Evolutionary conservation across 2,797 vertebrate genomes (phyloP).

Genomic region (Cercopithecus mitis): DNA sequence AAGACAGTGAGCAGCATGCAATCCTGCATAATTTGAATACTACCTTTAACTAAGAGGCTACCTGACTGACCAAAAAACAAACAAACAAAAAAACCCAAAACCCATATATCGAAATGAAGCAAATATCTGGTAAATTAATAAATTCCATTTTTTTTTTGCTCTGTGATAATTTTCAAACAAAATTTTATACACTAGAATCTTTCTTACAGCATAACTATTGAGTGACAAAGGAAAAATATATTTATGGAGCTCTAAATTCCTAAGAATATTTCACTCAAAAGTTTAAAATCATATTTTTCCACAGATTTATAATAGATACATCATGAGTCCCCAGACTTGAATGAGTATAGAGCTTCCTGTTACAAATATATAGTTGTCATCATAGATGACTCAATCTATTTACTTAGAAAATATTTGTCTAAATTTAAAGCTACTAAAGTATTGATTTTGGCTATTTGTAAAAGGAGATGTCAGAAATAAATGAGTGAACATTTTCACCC

Average conservation of each 20-base stretch:
- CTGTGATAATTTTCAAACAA: background rate
- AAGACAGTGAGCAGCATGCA: background rate
- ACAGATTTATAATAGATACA: slow-evolving; percentile 70
- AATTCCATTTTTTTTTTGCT: background rate
- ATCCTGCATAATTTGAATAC: background rate
- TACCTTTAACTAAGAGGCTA: background rate
- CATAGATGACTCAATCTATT: slow-evolving; percentile 57
- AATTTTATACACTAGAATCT: background rate
- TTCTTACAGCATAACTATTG: background rate
- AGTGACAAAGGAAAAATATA: background rate
- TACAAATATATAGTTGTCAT: slow-evolving; percentile 67
- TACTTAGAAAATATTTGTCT: slow-evolving; percentile 64
- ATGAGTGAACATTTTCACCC: slow-evolving; percentile 18
- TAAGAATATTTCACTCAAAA: background rate
- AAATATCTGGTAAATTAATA: background rate
- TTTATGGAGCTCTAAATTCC: background rate
- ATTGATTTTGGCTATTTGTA: slow-evolving; percentile 36
- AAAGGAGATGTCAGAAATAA: slow-evolving; percentile 58
- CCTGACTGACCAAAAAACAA: background rate
- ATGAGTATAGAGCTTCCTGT: slow-evolving; percentile 67
- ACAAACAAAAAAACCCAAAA: background rate
- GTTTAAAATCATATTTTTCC: slow-evolving; percentile 47
- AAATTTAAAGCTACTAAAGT: slow-evolving; percentile 57
- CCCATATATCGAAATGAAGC: background rate
- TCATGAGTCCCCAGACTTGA: slow-evolving; percentile 55